Conservation (phyloP, 2,888 invertebrate species). For the Drosophila trichaetosa region DNA sequence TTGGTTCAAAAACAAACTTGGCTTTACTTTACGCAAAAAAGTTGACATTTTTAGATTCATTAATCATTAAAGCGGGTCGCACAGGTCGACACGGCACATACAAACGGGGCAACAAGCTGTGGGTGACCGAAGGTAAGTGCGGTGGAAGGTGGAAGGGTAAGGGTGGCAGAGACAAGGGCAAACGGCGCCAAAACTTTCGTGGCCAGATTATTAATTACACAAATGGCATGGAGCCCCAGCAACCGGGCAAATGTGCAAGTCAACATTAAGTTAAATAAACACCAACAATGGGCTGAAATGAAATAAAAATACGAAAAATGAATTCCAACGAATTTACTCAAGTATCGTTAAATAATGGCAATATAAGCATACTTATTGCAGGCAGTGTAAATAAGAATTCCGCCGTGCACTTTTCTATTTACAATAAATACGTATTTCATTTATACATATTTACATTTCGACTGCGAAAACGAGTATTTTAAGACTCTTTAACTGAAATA, state of each 20-base stretch:
- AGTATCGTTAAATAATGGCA: neutral
- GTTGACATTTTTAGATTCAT: slow-evolving; percentile 74
- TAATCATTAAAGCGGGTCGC: slow-evolving; percentile 70
- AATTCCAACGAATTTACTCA: neutral
- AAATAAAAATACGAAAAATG: neutral
- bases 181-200: slow-evolving; percentile 31
- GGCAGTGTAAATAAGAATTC: slow-evolving; percentile 1
- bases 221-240: slow-evolving; percentile 54
- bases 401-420: neutral
- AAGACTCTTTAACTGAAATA: neutral
- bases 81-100: slow-evolving; percentile 54
- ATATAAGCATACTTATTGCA: neutral
- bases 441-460: neutral
- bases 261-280: slow-evolving; percentile 45
- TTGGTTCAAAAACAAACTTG: slow-evolving; percentile 46
- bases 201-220: slow-evolving; percentile 67
- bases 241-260: slow-evolving; percentile 57
- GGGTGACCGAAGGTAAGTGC: neutral
- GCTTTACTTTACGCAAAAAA: slow-evolving; percentile 34
- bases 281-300: slow-evolving; percentile 1
- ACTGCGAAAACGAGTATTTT: neutral
- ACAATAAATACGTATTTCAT: slow-evolving; percentile 1
- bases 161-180: slow-evolving; percentile 13
- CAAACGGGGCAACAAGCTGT: slow-evolving; percentile 19
- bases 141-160: neutral